These are phyloP conservation scores for Rhea americana DNA, from an alignment of 2,113 vertebrate species.

Conservation along the genomic window DNA sequence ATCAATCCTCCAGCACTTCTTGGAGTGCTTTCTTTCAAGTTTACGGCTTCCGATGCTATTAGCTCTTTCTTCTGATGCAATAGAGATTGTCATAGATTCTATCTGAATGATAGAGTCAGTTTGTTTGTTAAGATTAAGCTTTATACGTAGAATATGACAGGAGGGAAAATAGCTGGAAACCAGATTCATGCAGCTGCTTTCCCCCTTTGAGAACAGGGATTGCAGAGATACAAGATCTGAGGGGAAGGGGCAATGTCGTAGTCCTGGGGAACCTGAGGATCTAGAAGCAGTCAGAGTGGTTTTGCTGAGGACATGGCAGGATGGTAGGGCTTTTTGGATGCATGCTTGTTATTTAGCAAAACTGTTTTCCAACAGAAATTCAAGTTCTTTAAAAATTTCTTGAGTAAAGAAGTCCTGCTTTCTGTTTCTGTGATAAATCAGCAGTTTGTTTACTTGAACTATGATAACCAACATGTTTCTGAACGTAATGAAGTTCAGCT, in stretches of 20 bases:
- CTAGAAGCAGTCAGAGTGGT: background rate
- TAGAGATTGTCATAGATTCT: background rate
- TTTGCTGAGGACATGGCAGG: background rate
- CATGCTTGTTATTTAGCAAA: background rate
- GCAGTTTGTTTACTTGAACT: background rate
- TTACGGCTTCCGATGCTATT: background rate
- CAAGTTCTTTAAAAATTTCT: background rate
- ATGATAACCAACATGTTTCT: background rate
- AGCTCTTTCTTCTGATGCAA: background rate
- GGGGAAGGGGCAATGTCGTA: background rate
- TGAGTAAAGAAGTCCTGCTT: background rate
- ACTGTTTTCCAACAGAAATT: background rate
- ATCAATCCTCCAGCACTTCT: background rate
- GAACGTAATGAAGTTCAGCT: background rate
- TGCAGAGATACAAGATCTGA: background rate
- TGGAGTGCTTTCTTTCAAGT: background rate
- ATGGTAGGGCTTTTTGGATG: background rate
- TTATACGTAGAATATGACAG: background rate
- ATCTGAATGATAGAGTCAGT: background rate
- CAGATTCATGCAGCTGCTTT: background rate
- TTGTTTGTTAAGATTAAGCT: background rate
- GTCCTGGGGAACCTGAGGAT: background rate
- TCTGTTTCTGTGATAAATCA: background rate
- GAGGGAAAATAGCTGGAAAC: background rate
- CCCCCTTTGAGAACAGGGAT: rapidly evolving